Evolutionary conservation across 2,888 invertebrate species (phyloP), one percentile per base, ranked within the genome.

Genomic region (Poecilus cupreus): DNA sequence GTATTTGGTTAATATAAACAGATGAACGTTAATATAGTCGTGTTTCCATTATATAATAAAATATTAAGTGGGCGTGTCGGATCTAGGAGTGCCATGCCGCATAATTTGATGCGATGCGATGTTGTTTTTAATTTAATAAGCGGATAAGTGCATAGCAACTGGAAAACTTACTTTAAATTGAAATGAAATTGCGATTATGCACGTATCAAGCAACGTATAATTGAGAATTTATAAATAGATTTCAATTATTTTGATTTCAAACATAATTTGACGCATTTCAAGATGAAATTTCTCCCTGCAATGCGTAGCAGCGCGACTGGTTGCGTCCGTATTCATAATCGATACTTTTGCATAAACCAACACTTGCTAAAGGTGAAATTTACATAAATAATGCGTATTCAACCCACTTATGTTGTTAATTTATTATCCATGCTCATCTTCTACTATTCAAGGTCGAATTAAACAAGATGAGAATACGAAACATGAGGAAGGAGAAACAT

Each of bases 31-130:
- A 60, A 60, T 60, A 24, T 60, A 60, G 37, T 68, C 37, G 18
- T 37, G 18, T 60, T 54, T 18, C 64, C 64, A 68, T 68, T 68
- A 68, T 68, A 37, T 68, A 68, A 68, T 18, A 32, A 18, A 22
- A 22, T 43, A 72, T 46, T 24, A 46, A 43, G 72, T 72, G 13
- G 72, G 72, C 49, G 72, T 43, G 46, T n/a, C 72, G 46, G 24
- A 72, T 46, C 43, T 72, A 72, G 72, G 72, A 46, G 72, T 72
- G 72, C 26, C 72, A 70, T 70, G 37, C 37, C 70, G 20, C 64
- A 68, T 68, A 68, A 68, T 68, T 32, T 68, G 49, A 72, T 72
- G 70, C 26, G 70, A 64, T 70, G 54, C 64, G 57, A 37, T 64
- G 26, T 64, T 70, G 54, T 54, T 70, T 39, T 16, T 70, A 18